phyloP scores from a whole-genome alignment of 2,113 vertebrate species.

The Rhinichthys klamathensis region DNA sequence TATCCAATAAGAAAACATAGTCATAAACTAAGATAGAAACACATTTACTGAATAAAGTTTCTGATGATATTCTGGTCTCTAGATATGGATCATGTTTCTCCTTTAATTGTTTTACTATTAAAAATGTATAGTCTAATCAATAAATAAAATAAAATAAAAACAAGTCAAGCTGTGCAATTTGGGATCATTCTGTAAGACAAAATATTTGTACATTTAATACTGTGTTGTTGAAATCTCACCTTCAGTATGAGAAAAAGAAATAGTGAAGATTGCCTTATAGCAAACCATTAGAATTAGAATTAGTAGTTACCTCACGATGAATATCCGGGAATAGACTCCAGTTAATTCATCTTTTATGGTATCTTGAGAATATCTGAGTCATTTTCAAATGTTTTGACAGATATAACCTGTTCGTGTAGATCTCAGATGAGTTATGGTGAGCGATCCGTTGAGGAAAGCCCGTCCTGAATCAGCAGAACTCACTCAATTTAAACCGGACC shows the following conservation, averaged over 20 bases:
- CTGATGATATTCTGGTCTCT: too few species aligned
- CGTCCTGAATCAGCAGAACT: not conserved
- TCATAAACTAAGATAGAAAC: too few species aligned
- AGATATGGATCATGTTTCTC: too few species aligned
- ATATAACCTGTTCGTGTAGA: not conserved
- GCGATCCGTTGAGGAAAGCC: not conserved
- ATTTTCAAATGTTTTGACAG: not conserved
- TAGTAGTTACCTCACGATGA: not conserved
- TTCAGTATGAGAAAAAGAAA: not conserved
- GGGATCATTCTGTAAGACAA: not conserved
- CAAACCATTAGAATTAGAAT: not conserved
- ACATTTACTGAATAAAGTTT: too few species aligned
- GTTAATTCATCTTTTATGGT: not conserved
- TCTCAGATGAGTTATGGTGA: not conserved
- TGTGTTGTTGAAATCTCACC: not conserved
- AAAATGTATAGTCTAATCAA: too few species aligned
- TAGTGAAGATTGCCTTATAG: not conserved
- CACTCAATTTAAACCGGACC: not conserved
- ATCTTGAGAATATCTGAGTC: not conserved
- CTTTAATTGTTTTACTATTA: too few species aligned
- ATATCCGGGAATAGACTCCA: not conserved
- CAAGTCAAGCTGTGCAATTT: not conserved
- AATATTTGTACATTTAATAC: not conserved
- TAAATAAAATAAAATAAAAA: too few species aligned
- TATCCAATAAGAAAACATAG: too few species aligned